Evolutionary conservation across 2,797 vertebrate genomes (phyloP).

Genomic region (Mormyrops attenuatus): DNA sequence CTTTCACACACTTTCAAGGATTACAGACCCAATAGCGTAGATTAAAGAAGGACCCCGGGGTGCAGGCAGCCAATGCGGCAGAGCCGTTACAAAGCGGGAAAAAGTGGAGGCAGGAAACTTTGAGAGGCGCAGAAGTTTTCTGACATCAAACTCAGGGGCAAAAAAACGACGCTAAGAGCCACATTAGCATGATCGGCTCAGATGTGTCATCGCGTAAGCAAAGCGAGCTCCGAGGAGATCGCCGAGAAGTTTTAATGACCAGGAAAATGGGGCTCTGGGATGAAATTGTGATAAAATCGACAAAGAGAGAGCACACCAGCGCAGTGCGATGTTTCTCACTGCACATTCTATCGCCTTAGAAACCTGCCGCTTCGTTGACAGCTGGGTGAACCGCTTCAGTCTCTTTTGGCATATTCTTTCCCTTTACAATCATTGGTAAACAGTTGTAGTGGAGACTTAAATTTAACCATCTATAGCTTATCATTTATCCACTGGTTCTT

Average conservation of each 20-base stretch:
- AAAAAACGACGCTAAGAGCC: not conserved
- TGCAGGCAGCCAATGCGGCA: not conserved
- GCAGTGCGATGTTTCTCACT: not conserved
- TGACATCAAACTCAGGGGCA: conserved; percentile 7
- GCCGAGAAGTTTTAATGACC: conserved; percentile 11
- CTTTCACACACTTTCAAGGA: not conserved
- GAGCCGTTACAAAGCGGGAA: not conserved
- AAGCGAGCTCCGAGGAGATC: not conserved
- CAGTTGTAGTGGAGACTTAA: not conserved
- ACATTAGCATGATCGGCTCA: conserved; percentile 3
- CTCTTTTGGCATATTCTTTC: not conserved
- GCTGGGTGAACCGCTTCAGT: not conserved
- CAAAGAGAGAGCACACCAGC: not conserved
- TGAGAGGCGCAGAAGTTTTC: not conserved
- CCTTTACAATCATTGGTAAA: not conserved
- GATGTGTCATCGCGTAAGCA: not conserved
- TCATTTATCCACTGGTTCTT: not conserved
- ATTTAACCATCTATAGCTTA: not conserved
- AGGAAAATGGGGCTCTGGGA: not conserved
- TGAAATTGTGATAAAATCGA: not conserved
- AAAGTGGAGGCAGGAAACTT: not conserved
- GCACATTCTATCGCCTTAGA: not conserved
- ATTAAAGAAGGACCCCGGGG: not conserved
- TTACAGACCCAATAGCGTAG: not conserved
- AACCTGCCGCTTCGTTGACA: not conserved